Percentiles rank a stretch among this genome's conserved stretches.
Conservation (phyloP, 2,888 invertebrate species). For the Petrophora chlorosata region DNA sequence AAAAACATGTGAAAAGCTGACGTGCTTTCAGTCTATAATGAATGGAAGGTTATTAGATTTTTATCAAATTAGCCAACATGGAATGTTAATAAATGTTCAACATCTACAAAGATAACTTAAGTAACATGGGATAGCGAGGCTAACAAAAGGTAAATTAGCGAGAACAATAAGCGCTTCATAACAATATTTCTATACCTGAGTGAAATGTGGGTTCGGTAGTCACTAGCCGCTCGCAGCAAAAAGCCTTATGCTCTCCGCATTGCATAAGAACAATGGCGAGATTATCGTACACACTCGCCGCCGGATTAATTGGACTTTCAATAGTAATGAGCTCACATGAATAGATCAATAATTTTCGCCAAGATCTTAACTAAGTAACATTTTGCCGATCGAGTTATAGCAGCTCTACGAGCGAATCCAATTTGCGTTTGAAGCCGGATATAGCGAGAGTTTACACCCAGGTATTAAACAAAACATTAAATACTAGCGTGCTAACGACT, state of each 20-base stretch:
- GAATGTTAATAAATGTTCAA: background rate
- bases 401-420: background rate
- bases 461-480: constrained; percentile 10
- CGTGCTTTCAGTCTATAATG: constrained; percentile 6
- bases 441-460: constrained; percentile 7
- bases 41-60: constrained; percentile 5
- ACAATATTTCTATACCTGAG: constrained; percentile 23
- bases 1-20: background rate
- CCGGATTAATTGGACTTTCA: constrained; percentile 30
- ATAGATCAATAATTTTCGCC: constrained; percentile 42
- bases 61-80: constrained; percentile 4
- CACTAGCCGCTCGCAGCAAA: constrained; percentile 21
- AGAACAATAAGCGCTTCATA: constrained; percentile 23
- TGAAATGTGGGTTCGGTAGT: constrained; percentile 26
- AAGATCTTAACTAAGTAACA: constrained; percentile 40
- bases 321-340: constrained; percentile 41
- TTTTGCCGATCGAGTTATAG: constrained; percentile 28
- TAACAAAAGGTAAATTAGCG: constrained; percentile 18
- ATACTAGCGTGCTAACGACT: constrained; percentile 16
- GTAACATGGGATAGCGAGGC: constrained; percentile 2
- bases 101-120: background rate
- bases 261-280: constrained; percentile 40
- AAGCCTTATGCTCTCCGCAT: constrained; percentile 32
- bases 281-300: constrained; percentile 38
- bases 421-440: constrained; percentile 7